These are phyloP conservation scores for Irena cyanogastra DNA, from an alignment of 2,113 vertebrate genomes.

Conservation along the genomic window DNA sequence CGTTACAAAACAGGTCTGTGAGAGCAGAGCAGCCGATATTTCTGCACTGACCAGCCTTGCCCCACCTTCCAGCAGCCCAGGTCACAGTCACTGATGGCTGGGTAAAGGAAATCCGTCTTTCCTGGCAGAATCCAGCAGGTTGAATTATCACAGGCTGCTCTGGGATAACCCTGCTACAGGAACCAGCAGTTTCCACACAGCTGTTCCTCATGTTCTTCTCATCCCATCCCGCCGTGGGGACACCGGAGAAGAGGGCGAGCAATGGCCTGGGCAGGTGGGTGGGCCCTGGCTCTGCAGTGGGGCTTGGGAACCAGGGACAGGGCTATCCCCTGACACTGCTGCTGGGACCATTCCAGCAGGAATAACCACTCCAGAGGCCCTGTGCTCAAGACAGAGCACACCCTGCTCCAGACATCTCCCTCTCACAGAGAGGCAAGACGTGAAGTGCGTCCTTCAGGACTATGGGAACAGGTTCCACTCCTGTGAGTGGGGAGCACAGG, in stretches of 20 bases:
- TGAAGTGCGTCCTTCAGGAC: background rate
- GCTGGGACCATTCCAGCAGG: background rate
- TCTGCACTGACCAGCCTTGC: background rate
- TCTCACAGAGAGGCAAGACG: background rate
- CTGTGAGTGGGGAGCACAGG: rapidly evolving
- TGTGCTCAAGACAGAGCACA: rapidly evolving
- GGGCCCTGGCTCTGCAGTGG: background rate
- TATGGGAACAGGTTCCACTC: background rate
- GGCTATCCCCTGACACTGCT: background rate
- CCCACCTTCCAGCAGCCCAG: background rate
- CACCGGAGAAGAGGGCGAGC: rapidly evolving
- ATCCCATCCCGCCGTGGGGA: rapidly evolving
- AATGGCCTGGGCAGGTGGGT: background rate
- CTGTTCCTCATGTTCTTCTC: background rate
- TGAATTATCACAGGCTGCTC: background rate
- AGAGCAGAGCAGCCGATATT: rapidly evolving
- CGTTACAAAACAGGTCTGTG: background rate
- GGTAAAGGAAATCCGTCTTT: background rate
- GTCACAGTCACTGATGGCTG: background rate
- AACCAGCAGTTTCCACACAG: background rate
- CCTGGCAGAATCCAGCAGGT: rapidly evolving
- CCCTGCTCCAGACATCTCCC: background rate
- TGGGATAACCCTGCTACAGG: background rate
- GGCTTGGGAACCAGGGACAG: background rate
- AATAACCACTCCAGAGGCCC: background rate